Conservation (phyloP, 2,888 invertebrate genomes). For the Rhaphigaster nebulosa region DNA sequence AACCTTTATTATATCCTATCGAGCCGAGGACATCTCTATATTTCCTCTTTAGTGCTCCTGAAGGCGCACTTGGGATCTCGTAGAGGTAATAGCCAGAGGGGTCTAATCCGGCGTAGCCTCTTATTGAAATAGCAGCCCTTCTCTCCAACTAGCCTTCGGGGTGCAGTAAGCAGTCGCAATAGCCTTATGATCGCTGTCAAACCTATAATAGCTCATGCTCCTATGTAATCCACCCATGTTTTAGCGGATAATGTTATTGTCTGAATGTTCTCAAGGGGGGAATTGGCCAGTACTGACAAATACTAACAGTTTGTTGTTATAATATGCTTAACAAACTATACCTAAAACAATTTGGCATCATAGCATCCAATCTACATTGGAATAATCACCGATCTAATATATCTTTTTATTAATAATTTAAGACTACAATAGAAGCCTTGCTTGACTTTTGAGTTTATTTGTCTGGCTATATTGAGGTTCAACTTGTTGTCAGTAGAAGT, state of each 20-base stretch:
- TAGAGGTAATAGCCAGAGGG: neutral
- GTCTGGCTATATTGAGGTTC: too few relatives aligned
- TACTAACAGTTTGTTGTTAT: too few relatives aligned
- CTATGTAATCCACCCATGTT: neutral
- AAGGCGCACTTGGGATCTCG: neutral
- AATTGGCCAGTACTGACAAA: neutral
- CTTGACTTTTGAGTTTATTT: too few relatives aligned
- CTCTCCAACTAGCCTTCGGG: neutral
- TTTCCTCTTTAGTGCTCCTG: neutral
- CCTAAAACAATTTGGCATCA: too few relatives aligned
- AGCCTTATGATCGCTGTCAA: neutral
- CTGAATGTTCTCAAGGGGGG: neutral
- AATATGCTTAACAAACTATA: too few relatives aligned
- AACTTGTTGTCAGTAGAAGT: too few relatives aligned
- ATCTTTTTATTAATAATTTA: too few relatives aligned
- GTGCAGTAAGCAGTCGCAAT: neutral
- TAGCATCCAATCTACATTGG: too few relatives aligned
- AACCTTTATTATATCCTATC: neutral
- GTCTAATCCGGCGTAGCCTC: neutral
- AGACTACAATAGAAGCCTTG: too few relatives aligned
- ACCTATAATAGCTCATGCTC: neutral
- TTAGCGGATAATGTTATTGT: neutral
- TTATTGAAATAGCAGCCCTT: constrained; percentile 32
- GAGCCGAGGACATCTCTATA: neutral
- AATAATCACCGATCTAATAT: too few relatives aligned